A percentile compares a stretch with the other conserved stretches of the same genome.
phyloP scores from a whole-genome alignment of 2,113 vertebrate genomes.

The Lophura nycthemera region DNA sequence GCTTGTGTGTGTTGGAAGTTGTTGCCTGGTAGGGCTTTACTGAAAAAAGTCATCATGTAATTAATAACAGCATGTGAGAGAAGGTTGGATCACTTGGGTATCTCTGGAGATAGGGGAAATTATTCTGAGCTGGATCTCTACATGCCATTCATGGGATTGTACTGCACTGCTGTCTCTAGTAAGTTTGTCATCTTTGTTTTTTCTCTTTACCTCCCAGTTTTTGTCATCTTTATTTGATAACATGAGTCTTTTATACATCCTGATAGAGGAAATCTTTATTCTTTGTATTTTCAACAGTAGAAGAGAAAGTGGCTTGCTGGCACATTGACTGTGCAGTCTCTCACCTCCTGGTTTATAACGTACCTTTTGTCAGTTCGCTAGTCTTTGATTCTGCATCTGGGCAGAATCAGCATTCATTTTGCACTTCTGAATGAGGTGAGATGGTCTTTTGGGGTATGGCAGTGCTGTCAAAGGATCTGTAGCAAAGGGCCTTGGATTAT shows the following conservation, averaged over 20 bases:
- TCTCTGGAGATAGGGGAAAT: background rate
- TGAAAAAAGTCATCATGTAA: background rate
- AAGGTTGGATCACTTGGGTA: background rate
- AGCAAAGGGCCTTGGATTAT: background rate
- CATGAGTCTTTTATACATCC: background rate
- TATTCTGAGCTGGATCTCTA: background rate
- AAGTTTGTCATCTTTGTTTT: background rate
- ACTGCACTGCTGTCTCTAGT: background rate
- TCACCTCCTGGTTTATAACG: background rate
- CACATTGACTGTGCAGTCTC: background rate
- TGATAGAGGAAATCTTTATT: background rate
- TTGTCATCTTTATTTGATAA: background rate
- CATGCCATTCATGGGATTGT: fast-evolving
- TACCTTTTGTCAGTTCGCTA: background rate
- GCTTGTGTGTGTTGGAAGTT: background rate
- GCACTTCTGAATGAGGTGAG: background rate
- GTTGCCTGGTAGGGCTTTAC: background rate
- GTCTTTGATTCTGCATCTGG: background rate
- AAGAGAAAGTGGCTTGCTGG: background rate
- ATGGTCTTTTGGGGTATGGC: background rate
- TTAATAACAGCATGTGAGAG: background rate
- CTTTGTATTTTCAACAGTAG: background rate
- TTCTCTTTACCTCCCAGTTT: background rate
- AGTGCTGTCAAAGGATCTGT: background rate
- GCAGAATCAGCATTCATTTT: conserved; percentile 5